These are phyloP conservation scores for Leucoma salicis DNA, from an alignment of 2,888 invertebrate species.

Conservation along the genomic window DNA sequence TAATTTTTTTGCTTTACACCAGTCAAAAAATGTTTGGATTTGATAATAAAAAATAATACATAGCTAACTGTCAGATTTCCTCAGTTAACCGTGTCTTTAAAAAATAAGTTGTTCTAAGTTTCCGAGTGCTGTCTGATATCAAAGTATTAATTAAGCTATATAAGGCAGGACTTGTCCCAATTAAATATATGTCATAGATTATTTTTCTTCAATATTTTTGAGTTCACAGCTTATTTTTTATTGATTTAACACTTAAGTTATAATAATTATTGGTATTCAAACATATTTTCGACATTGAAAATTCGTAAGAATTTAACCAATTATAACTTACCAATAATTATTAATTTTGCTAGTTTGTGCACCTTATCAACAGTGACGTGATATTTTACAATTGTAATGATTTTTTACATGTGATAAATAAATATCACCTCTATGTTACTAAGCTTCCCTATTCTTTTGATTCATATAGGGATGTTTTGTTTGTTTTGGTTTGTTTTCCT, in stretches of 20 bases:
- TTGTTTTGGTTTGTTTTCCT: constrained; percentile 49
- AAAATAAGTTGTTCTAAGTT: constrained; percentile 73
- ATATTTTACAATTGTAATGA: constrained; percentile 2
- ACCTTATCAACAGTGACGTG: constrained; percentile 34
- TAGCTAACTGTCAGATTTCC: constrained; percentile 40
- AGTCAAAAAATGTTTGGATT: constrained; percentile 22
- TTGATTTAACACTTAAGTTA: constrained; percentile 53
- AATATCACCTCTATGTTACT: constrained; percentile 39
- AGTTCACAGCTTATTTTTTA: constrained; percentile 78
- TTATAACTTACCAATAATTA: constrained; percentile 36
- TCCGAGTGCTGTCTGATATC: constrained; percentile 45
- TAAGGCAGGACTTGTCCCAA: constrained; percentile 28
- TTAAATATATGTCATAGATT: constrained; percentile 32
- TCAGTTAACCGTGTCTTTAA: constrained; percentile 65
- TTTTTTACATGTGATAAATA: background rate
- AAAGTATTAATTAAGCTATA: constrained; percentile 8
- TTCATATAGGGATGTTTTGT: constrained; percentile 48
- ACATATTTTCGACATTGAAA: background rate
- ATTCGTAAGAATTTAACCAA: background rate
- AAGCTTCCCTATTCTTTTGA: constrained; percentile 48
- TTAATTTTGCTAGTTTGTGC: constrained; percentile 47
- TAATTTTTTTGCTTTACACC: background rate
- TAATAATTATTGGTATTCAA: constrained; percentile 42
- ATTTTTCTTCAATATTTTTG: constrained; percentile 39
- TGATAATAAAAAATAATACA: constrained; percentile 33